Conservation (phyloP, 1,140 invertebrate genomes). For the Trinorchestia longiramus region DNA sequence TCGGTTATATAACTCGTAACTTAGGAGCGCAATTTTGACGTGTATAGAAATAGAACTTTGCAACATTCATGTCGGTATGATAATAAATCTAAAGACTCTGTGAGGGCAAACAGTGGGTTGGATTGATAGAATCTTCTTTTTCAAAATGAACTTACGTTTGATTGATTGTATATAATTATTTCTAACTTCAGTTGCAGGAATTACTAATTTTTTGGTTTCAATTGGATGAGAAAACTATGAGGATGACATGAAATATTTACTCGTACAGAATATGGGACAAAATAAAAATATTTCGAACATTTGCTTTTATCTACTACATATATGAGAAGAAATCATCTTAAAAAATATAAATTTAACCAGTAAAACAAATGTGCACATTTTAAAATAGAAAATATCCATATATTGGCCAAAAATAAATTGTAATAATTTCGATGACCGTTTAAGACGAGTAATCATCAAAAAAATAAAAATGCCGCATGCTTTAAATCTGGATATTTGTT, state of each 20-base stretch:
- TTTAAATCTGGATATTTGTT: too few species aligned
- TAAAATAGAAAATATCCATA: too few species aligned
- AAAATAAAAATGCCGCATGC: too few species aligned
- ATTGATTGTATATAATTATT: background rate
- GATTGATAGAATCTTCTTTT: background rate
- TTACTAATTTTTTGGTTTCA: background rate
- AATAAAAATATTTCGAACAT: too few species aligned
- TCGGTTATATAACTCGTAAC: background rate
- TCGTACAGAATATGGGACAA: background rate
- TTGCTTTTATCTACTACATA: too few species aligned
- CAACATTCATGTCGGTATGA: background rate
- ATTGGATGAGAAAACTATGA: background rate
- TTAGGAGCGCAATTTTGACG: background rate
- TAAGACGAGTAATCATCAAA: too few species aligned
- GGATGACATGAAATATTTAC: background rate
- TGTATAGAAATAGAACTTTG: background rate
- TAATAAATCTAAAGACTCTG: background rate
- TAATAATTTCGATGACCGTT: too few species aligned
- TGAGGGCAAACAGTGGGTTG: background rate
- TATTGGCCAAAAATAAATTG: too few species aligned
- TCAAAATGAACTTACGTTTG: background rate
- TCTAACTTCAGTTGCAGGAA: background rate
- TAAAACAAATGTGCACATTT: too few species aligned
- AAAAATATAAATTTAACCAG: too few species aligned
- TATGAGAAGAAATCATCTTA: too few species aligned